Evolutionary conservation across 92 coral and sea anemone species (phyloP).

Genomic region (Actinernus sp.): DNA sequence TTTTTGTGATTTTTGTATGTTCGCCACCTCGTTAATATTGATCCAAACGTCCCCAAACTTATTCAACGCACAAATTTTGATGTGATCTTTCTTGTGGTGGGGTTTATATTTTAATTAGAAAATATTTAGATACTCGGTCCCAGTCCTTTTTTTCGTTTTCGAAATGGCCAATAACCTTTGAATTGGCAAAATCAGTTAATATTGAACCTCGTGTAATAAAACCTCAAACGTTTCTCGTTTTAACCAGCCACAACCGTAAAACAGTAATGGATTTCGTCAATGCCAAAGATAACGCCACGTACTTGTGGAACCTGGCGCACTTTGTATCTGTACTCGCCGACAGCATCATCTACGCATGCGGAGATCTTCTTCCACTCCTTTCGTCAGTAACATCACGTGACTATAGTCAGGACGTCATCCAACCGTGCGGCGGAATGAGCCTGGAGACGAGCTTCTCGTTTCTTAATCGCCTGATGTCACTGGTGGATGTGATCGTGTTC

Average conservation of each 20-base stretch:
- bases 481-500: slow-evolving; percentile 97
- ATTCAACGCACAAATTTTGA: too few species aligned
- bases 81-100: too few species aligned
- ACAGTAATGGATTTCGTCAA: slow-evolving; percentile 99
- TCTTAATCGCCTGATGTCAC: slow-evolving; percentile 93
- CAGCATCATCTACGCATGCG: slow-evolving; percentile 97
- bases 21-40: too few species aligned
- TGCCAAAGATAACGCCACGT: slow-evolving; percentile 91
- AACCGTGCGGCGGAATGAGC: slow-evolving; percentile 99
- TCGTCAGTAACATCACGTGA: slow-evolving; percentile 99
- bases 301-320: slow-evolving; percentile 96
- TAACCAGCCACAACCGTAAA: slow-evolving; percentile 91
- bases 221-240: too few species aligned
- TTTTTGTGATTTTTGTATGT: too few species aligned
- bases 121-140: too few species aligned
- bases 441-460: slow-evolving; percentile 99
- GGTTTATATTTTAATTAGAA: too few species aligned
- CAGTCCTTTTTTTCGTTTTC: too few species aligned
- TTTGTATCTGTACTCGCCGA: slow-evolving; percentile 97
- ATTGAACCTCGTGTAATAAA: too few species aligned
- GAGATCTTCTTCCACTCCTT: slow-evolving; percentile 94
- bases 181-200: too few species aligned
- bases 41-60: too few species aligned
- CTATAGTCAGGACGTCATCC: slow-evolving; percentile 98
- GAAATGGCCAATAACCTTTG: too few species aligned